Conservation (phyloP, 2,888 invertebrate species). For the Epistrophe eligans region DNA sequence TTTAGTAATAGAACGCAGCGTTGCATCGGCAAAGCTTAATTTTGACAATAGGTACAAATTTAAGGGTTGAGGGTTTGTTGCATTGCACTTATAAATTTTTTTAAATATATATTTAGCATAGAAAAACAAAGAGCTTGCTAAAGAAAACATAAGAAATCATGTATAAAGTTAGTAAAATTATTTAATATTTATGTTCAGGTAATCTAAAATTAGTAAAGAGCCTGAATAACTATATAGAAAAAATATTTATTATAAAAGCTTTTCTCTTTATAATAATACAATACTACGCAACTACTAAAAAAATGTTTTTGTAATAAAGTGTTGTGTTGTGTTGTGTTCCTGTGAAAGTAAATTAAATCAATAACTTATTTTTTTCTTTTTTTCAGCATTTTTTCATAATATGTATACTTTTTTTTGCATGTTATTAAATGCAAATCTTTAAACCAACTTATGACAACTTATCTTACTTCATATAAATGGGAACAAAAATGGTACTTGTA, state of each 20-base stretch:
- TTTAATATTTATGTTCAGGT: background rate
- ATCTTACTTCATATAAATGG: background rate
- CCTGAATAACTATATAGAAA: background rate
- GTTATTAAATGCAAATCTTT: background rate
- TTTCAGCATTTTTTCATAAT: background rate
- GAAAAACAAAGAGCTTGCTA: conserved; percentile 57
- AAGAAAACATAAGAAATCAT: conserved; percentile 45
- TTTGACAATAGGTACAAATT: conserved; percentile 68
- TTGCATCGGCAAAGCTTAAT: conserved; percentile 80
- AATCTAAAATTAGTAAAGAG: background rate
- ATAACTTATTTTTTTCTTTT: background rate
- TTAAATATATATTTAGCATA: conserved; percentile 50
- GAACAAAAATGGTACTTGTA: background rate
- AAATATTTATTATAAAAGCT: background rate
- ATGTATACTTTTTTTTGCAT: background rate
- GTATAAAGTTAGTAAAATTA: conserved; percentile 1
- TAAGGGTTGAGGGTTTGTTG: conserved; percentile 71
- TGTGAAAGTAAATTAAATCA: conserved; percentile 28
- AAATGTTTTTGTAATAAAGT: background rate
- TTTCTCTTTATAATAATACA: background rate
- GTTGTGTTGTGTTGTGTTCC: conserved; percentile 35
- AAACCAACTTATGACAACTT: background rate
- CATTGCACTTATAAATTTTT: conserved; percentile 68
- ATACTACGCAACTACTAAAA: conserved; percentile 40
- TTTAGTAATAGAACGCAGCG: conserved; percentile 78